A percentile compares a stretch with the other conserved stretches of the same genome.
phyloP scores from a whole-genome alignment of 2,113 vertebrate species.

The Labeo catla region DNA sequence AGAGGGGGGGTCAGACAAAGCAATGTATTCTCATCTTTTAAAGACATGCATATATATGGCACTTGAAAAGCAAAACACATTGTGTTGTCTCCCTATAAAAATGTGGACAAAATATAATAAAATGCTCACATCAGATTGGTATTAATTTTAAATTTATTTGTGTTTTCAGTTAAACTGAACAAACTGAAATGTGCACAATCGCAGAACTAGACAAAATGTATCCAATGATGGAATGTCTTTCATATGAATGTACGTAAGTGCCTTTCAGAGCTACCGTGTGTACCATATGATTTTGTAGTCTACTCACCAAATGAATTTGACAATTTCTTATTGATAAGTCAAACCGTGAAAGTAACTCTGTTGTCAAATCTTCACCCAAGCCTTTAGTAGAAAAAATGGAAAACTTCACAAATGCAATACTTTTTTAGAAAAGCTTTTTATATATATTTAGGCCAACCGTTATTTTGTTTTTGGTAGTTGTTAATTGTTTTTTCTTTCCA shows the following conservation, averaged over 20 bases:
- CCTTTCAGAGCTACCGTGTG: neutral
- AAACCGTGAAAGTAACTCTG: neutral
- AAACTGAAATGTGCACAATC: conserved; percentile 4
- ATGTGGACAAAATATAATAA: neutral
- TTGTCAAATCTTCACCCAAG: neutral
- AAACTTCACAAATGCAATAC: neutral
- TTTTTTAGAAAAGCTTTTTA: neutral
- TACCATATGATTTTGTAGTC: neutral
- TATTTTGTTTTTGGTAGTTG: no score
- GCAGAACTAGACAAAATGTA: neutral
- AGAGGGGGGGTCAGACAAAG: neutral
- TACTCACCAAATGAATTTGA: neutral
- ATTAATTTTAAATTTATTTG: conserved; percentile 10
- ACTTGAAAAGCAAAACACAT: neutral
- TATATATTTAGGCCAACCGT: neutral
- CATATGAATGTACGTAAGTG: conserved; percentile 11
- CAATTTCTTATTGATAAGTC: neutral
- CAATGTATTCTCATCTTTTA: neutral
- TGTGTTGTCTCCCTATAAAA: neutral
- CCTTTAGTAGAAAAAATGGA: neutral
- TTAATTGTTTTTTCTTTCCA: neutral
- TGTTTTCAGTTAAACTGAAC: conserved; percentile 3
- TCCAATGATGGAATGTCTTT: conserved; percentile 1
- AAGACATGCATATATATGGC: neutral
- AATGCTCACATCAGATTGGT: neutral